These are phyloP conservation scores for Pocillopora verrucosa DNA, from an alignment of 64 coral and sea anemone species.

Conservation along the genomic window DNA sequence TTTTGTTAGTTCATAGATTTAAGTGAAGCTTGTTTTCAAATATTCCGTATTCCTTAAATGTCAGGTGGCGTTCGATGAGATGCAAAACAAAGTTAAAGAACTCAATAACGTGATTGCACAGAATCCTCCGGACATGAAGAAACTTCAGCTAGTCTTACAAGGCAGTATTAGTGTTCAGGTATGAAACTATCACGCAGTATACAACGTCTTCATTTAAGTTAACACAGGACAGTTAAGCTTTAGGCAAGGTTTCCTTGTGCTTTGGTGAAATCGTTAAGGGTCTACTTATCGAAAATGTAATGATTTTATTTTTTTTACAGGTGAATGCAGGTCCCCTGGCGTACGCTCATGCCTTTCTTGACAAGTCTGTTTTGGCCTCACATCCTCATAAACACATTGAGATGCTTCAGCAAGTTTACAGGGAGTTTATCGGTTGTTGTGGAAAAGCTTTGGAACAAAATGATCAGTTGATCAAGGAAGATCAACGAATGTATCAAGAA, in stretches of 20 bases:
- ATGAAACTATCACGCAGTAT: too few species aligned
- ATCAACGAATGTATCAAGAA: slow-evolving; percentile 94
- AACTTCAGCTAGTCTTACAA: slow-evolving; percentile 88
- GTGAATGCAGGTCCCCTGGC: slow-evolving; percentile 89
- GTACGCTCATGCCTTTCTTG: slow-evolving; percentile 74
- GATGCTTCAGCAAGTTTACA: slow-evolving; percentile 85
- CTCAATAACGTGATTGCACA: slow-evolving; percentile 74
- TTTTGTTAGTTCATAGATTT: too few species aligned
- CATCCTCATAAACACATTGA: slow-evolving; percentile 79
- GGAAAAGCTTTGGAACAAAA: slow-evolving; percentile 89
- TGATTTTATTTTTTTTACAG: slow-evolving; percentile 12
- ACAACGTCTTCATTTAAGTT: too few species aligned
- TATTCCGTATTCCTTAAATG: background rate
- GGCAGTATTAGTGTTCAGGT: slow-evolving; percentile 72
- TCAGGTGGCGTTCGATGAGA: slow-evolving; percentile 94
- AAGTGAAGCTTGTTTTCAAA: too few species aligned
- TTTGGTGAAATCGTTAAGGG: background rate
- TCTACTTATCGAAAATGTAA: background rate
- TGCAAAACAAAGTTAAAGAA: slow-evolving; percentile 97
- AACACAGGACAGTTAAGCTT: too few species aligned
- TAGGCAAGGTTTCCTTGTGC: background rate
- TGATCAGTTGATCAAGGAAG: slow-evolving; percentile 92
- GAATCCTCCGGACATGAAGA: slow-evolving; percentile 95
- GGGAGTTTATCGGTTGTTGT: slow-evolving; percentile 90
- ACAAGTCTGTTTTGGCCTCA: slow-evolving; percentile 46